Evolutionary conservation across 1,140 invertebrate species (phyloP), one percentile per base, ranked within the genome.

Genomic region (Lepidurus arcticus): DNA sequence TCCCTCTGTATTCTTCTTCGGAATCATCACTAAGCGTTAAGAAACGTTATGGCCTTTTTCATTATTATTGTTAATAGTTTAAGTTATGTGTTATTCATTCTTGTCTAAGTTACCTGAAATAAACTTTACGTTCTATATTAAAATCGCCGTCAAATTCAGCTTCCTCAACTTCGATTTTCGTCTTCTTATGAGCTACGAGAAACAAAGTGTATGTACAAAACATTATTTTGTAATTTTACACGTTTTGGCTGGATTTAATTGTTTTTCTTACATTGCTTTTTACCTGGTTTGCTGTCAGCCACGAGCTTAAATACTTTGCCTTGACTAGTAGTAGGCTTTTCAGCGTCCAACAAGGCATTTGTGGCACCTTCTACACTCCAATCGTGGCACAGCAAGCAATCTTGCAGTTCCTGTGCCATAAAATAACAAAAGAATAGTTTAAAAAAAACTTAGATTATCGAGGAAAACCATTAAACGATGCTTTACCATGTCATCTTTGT

Each of bases 101-200:
- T 4, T 34, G 34, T 34, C 2, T 34, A 34, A 34, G 34, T 65
- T 21, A 65, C 53, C 53, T 65, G 4, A n/a, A 13, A 65, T 65
- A 65, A 16, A 65, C 53, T 65, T 65, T 65, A 11, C 53, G 53
- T 16, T 65, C 53, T n/a, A 65, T 16, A n/a, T 65, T 9, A 65
- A 65, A 65, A 16, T 65, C 53, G 21, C 21, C 53, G 13, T 65
- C 53, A 65, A 65, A 65, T 65, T 65, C 53, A 65, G 53, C 53
- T 13, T 65, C 53, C 21, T 65, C 53, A n/a, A n/a, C 53, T 65
- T 65, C 53, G 21, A 65, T 65, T 7, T 65, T 65, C 53, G 53
- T 21, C 21, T 65, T 65, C 13, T 16, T 65, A 7, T 65, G 53
- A 65, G 16, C 53, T 65, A 16, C 9, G 21, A 16, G 21, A 16